Evolutionary conservation across 2,888 invertebrate species (phyloP).

Genomic region (Conops quadrifasciatus): DNA sequence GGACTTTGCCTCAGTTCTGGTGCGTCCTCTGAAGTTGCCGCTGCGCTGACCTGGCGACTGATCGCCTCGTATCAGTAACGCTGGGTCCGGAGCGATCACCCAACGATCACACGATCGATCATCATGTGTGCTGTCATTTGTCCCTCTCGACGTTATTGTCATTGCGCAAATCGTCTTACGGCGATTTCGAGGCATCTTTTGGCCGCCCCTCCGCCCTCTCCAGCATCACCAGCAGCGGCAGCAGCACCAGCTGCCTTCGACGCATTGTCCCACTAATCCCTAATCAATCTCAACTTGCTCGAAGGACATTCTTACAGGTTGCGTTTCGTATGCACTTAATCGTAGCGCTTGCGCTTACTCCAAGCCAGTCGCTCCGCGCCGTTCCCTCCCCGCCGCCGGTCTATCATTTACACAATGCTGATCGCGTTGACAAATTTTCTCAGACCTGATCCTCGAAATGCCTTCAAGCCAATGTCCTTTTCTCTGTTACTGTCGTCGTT

Average conservation of each 20-base stretch:
- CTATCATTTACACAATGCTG: background rate
- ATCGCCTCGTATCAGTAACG: too few relatives aligned
- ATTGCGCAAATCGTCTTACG: constrained; percentile 18
- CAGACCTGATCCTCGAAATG: background rate
- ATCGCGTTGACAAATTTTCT: background rate
- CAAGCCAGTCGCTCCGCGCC: constrained; percentile 3
- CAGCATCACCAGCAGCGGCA: background rate
- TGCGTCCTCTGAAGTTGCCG: background rate
- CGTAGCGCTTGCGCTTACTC: background rate
- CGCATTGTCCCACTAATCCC: constrained; percentile 38
- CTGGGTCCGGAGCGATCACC: background rate
- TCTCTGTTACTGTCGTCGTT: constrained; percentile 17
- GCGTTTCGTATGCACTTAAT: background rate
- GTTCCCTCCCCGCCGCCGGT: constrained; percentile 10
- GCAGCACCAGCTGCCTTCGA: background rate
- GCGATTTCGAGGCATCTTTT: background rate
- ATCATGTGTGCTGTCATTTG: constrained; percentile 18
- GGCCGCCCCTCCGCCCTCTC: background rate
- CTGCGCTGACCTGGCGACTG: background rate
- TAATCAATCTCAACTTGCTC: constrained; percentile 55
- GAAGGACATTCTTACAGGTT: constrained; percentile 56
- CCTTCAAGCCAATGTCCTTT: constrained; percentile 13
- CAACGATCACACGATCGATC: constrained; percentile 22
- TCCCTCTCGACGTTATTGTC: constrained; percentile 3
- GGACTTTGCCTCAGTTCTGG: too few relatives aligned